These are phyloP conservation scores for Geodia barretti DNA, from an alignment of 37 sponge, comb jelly and placozoan species.

Conservation along the genomic window DNA sequence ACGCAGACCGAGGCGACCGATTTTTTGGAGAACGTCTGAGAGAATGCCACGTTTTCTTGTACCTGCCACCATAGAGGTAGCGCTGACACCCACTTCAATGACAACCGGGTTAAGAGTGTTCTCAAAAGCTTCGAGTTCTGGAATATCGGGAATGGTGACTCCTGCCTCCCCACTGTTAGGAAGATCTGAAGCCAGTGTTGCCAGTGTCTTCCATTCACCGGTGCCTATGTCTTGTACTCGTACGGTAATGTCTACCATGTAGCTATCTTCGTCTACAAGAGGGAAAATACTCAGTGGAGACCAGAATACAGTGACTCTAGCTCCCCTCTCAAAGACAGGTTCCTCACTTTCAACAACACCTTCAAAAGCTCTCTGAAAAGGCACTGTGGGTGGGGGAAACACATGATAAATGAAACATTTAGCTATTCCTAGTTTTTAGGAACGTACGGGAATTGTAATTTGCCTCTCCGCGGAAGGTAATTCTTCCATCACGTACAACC, in stretches of 20 bases:
- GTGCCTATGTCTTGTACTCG: neutral
- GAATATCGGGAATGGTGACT: slow-evolving; percentile 14
- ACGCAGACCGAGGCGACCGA: neutral
- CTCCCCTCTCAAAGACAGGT: slow-evolving; percentile 2
- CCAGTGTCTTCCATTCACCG: neutral
- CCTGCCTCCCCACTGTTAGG: slow-evolving; percentile 13
- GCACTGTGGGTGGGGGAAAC: slow-evolving; percentile 12
- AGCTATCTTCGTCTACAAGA: neutral
- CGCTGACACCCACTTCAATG: slow-evolving; percentile 2
- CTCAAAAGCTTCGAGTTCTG: neutral
- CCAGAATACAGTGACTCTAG: slow-evolving; percentile 7
- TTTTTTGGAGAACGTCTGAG: slow-evolving; percentile 5
- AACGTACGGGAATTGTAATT: slow-evolving; percentile 22
- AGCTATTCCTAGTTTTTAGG: neutral
- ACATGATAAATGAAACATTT: neutral
- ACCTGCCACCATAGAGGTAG: neutral
- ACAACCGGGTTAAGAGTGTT: slow-evolving; percentile 6
- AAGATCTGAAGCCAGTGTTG: neutral
- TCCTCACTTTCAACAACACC: slow-evolving; percentile 14
- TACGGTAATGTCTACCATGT: slow-evolving; percentile 19
- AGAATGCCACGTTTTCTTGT: neutral
- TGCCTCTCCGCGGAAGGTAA: neutral
- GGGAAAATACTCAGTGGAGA: slow-evolving; percentile 23
- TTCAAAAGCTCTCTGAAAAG: slow-evolving; percentile 5
- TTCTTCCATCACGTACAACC: neutral